phyloP scores from a whole-genome alignment of 2,113 vertebrate genomes.

The Podiceps cristatus region DNA sequence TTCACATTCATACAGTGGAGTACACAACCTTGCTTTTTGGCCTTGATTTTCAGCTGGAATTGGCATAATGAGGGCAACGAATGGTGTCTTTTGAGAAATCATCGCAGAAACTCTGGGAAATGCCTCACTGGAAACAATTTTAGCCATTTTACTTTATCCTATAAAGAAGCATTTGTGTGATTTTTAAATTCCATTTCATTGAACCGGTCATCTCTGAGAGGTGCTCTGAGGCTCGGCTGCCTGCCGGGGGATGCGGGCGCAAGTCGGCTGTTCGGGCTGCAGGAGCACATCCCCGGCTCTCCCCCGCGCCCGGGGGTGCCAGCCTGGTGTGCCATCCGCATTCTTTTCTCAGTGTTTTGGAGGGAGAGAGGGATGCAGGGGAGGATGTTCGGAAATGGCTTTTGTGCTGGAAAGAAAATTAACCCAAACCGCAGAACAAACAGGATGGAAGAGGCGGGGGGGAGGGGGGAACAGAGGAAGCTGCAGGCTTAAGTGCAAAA shows the following conservation, averaged over 20 bases:
- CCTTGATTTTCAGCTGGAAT: not conserved
- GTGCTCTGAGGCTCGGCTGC: not conserved
- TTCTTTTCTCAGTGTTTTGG: not conserved
- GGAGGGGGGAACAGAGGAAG: not conserved
- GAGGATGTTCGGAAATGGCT: not conserved
- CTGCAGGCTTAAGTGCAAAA: not conserved
- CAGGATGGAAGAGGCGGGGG: not conserved
- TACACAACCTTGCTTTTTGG: not conserved
- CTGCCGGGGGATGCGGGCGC: too few species aligned
- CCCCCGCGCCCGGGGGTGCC: not conserved
- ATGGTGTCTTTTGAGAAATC: not conserved
- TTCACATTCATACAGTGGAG: not conserved
- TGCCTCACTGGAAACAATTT: not conserved
- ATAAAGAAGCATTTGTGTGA: accelerated
- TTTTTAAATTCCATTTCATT: not conserved
- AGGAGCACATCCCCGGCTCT: not conserved
- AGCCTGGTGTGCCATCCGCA: not conserved
- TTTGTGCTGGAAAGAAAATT: not conserved
- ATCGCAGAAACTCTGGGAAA: not conserved
- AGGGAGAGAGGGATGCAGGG: too few species aligned
- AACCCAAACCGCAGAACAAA: not conserved
- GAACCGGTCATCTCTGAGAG: not conserved
- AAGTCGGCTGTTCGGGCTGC: too few species aligned
- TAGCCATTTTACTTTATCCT: not conserved
- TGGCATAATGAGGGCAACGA: not conserved